A percentile compares a stretch with the other conserved stretches of the same genome.
Evolutionary conservation across 2,113 vertebrate species (phyloP).

Genomic region (Phylloscopus trochiloides): DNA sequence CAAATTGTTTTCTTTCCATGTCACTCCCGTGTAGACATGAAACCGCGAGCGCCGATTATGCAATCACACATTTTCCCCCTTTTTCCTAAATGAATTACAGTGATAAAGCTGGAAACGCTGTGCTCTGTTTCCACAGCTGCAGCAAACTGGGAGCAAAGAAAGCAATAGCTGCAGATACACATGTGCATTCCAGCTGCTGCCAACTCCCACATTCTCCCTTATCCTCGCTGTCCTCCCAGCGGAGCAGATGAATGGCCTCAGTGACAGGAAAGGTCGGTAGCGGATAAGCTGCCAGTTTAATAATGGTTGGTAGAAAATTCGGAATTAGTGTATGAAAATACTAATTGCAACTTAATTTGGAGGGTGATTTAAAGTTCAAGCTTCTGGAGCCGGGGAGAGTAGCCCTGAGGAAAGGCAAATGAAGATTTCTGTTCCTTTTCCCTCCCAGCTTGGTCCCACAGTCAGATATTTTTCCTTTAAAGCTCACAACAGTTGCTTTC

Average conservation of each 20-base stretch:
- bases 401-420: neutral
- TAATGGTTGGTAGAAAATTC: neutral
- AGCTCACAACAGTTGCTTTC: neutral
- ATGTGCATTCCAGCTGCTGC: constrained; percentile 43
- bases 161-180: neutral
- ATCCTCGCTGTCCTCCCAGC: neutral
- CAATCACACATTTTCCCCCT: neutral
- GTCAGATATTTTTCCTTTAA: neutral
- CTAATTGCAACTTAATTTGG: neutral
- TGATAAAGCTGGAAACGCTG: neutral
- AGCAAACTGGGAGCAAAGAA: neutral
- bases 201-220: neutral
- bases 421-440: neutral
- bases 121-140: constrained; percentile 39
- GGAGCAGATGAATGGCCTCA: neutral
- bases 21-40: neutral
- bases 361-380: neutral
- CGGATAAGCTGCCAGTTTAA: neutral
- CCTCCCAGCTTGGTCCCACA: neutral
- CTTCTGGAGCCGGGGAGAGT: neutral
- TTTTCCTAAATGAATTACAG: neutral
- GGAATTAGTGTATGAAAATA: neutral
- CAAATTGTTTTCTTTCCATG: neutral
- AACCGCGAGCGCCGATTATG: neutral
- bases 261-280: neutral